A percentile compares a stretch with the other conserved stretches of the same genome.
These are phyloP conservation scores for Sebastes paucispinis DNA, from an alignment of 2,797 vertebrate genomes.

Conservation along the genomic window DNA sequence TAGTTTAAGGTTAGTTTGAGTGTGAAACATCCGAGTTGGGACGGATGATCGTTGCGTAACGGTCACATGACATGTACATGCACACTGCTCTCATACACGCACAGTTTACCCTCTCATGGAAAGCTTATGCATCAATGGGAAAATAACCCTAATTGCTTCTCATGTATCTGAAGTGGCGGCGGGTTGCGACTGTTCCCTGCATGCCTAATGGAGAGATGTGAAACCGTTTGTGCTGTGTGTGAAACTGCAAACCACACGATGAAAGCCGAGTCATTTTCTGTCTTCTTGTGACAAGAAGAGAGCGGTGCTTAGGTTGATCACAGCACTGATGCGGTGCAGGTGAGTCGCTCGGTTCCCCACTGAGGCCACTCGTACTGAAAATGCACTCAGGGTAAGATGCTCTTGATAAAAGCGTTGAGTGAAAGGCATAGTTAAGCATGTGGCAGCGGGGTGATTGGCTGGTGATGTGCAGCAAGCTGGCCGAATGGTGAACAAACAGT, in stretches of 20 bases:
- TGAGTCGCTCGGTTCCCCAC: constrained; percentile 42
- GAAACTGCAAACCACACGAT: constrained; percentile 43
- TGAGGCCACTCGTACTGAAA: constrained; percentile 43
- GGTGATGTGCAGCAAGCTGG: constrained; percentile 52
- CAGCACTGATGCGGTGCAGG: constrained; percentile 42
- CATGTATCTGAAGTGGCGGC: constrained; percentile 47
- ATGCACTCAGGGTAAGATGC: constrained; percentile 52
- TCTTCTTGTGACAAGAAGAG: constrained; percentile 62
- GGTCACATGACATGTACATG: constrained; percentile 48
- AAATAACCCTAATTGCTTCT: constrained; percentile 68
- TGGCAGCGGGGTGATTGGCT: constrained; percentile 48
- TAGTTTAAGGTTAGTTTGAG: constrained; percentile 13
- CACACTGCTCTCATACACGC: constrained; percentile 22
- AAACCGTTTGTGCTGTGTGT: constrained; percentile 25
- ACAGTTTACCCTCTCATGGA: constrained; percentile 40
- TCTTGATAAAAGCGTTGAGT: constrained; percentile 46
- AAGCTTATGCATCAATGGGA: constrained; percentile 60
- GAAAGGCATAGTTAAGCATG: constrained; percentile 46
- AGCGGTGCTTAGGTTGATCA: constrained; percentile 42
- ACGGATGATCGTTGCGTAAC: constrained; percentile 34
- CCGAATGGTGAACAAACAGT: constrained; percentile 54
- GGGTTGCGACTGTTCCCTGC: constrained; percentile 39
- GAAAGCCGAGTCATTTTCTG: constrained; percentile 49
- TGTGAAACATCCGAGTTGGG: constrained; percentile 17
- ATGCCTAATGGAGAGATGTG: constrained; percentile 64